phyloP scores from a whole-genome alignment of 1,140 invertebrate genomes.

The Tetranychus urticae region DNA sequence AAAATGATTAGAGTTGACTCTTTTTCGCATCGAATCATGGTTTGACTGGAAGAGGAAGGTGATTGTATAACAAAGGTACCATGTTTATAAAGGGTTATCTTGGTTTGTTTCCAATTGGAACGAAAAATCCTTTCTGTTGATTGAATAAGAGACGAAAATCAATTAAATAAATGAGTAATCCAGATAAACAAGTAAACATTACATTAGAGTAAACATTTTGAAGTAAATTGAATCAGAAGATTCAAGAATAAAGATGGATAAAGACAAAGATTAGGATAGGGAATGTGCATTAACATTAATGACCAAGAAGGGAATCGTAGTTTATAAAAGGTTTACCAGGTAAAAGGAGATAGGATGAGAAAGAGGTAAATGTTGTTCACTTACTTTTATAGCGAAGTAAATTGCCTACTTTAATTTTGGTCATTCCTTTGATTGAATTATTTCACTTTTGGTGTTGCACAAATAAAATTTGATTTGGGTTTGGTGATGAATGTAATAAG shows the following conservation, averaged over 20 bases:
- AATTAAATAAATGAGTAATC: no score
- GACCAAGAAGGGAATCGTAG: no score
- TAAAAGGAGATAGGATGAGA: not conserved
- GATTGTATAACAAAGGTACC: not conserved
- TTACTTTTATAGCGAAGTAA: not conserved
- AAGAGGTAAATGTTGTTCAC: not conserved
- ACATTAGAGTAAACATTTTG: no score
- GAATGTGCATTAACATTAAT: no score
- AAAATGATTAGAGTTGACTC: not conserved
- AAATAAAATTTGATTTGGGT: not conserved
- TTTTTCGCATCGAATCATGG: not conserved
- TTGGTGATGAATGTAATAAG: no score
- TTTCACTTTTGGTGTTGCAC: not conserved
- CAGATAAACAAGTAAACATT: no score
- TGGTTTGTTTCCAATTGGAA: not conserved
- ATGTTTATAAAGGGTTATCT: not conserved
- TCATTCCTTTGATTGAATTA: not conserved
- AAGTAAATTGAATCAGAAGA: not conserved
- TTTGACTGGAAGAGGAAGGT: not conserved
- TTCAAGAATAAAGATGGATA: not conserved
- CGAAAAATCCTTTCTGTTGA: not conserved
- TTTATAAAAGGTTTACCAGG: no score
- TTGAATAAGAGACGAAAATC: no score
- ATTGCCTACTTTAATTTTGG: not conserved
- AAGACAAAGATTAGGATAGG: not conserved